Percentiles rank a stretch among this genome's conserved stretches.
phyloP scores from a whole-genome alignment of 2,888 invertebrate genomes.

The Drosophila setosimentum region DNA sequence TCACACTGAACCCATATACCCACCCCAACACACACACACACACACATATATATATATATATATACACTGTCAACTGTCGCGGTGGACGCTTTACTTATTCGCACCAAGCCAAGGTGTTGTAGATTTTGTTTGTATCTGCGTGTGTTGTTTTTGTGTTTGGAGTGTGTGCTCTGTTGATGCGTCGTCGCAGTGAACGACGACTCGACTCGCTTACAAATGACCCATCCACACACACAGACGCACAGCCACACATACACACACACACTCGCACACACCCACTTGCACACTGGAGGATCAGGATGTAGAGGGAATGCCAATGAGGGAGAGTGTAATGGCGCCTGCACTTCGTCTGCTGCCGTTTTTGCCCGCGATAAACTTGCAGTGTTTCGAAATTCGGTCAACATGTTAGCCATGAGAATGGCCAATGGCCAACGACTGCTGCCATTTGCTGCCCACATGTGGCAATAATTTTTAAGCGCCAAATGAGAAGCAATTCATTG shows the following conservation, averaged over 20 bases:
- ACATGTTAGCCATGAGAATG: constrained; percentile 64
- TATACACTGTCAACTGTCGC: not conserved
- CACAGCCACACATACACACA: constrained; percentile 12
- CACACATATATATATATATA: not conserved
- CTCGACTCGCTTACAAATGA: constrained; percentile 76
- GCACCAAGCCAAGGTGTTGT: constrained; percentile 70
- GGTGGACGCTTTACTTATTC: constrained; percentile 64
- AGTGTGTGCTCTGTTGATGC: constrained; percentile 40
- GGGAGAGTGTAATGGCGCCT: constrained; percentile 44
- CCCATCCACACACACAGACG: constrained; percentile 18
- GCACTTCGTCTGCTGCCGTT: constrained; percentile 45
- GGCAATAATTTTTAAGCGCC: constrained; percentile 80
- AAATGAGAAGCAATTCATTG: constrained; percentile 81
- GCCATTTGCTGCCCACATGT: constrained; percentile 74
- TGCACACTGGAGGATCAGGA: not conserved
- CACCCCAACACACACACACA: not conserved
- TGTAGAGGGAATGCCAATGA: constrained; percentile 24
- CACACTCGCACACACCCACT: not conserved
- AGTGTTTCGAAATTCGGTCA: constrained; percentile 75
- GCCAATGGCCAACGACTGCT: constrained; percentile 32
- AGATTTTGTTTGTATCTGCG: constrained; percentile 26
- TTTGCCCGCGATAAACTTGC: constrained; percentile 77
- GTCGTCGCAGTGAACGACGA: constrained; percentile 38
- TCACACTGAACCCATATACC: not conserved
- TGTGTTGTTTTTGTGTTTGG: constrained; percentile 28